phyloP scores from a whole-genome alignment of 1,140 invertebrate genomes.

The Pseudoatta argentina region DNA sequence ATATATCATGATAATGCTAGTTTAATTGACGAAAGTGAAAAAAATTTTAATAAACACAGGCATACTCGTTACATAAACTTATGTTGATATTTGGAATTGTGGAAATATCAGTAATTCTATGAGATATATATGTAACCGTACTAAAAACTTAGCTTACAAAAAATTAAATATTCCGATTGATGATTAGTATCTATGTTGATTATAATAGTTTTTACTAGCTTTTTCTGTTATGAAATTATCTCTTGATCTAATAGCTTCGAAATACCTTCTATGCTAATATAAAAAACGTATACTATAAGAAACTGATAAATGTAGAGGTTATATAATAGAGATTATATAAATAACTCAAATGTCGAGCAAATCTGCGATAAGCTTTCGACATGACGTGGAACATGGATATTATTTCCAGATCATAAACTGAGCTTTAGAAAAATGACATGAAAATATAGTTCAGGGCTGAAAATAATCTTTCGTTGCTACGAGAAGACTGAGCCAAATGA shows the following conservation, averaged over 20 bases:
- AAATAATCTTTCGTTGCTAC: not conserved
- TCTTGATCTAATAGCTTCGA: not conserved
- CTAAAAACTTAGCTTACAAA: not conserved
- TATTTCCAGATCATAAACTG: slow-evolving; percentile 17
- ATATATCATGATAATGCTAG: not conserved
- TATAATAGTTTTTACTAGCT: not conserved
- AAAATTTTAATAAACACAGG: not conserved
- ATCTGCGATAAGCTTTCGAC: slow-evolving; percentile 2
- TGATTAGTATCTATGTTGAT: not conserved
- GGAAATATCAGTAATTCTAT: not conserved
- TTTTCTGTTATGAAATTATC: not conserved
- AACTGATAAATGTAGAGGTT: not conserved
- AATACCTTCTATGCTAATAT: not conserved
- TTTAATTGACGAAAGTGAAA: not conserved
- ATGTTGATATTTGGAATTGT: not conserved
- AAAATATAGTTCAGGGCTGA: slow-evolving; percentile 31
- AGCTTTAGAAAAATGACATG: slow-evolving; percentile 22
- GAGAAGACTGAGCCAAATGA: not conserved
- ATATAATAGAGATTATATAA: slow-evolving; percentile 17
- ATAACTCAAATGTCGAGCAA: not conserved
- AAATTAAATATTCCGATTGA: not conserved
- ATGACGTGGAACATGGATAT: not conserved
- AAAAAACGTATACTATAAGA: slow-evolving; percentile 4
- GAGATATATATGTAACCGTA: not conserved
- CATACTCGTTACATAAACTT: not conserved